These are phyloP conservation scores for Caretta caretta DNA, from an alignment of 2,113 vertebrate species.

Conservation along the genomic window DNA sequence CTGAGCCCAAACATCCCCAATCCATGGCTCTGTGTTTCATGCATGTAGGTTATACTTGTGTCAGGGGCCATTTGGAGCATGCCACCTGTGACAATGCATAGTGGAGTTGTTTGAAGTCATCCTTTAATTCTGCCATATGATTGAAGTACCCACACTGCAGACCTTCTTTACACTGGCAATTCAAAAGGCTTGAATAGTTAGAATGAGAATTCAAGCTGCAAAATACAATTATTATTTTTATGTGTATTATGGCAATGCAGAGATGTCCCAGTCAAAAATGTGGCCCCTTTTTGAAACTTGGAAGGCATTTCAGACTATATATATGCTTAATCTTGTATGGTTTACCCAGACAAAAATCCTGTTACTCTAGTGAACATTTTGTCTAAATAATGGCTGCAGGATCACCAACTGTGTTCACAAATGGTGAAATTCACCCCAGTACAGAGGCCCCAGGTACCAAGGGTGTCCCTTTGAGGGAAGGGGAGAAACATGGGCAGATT, in stretches of 20 bases:
- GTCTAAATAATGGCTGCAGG: not conserved
- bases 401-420: not conserved
- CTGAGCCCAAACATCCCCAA: not conserved
- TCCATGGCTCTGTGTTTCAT: not conserved
- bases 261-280: not conserved
- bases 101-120: not conserved
- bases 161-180: not conserved
- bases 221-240: not conserved
- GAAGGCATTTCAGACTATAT: rapidly evolving
- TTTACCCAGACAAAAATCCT: not conserved
- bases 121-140: not conserved
- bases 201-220: not conserved
- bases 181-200: not conserved
- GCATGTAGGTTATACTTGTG: not conserved
- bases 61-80: not conserved
- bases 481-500: rapidly evolving
- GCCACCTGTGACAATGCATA: not conserved
- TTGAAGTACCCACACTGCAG: not conserved
- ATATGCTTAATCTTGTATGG: not conserved
- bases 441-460: not conserved
- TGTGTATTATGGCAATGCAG: not conserved
- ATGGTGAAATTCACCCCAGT: not conserved
- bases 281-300: not conserved
- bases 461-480: not conserved
- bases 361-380: not conserved